phyloP scores from a whole-genome alignment of 2,113 vertebrate genomes.

The Pseudorasbora parva region DNA sequence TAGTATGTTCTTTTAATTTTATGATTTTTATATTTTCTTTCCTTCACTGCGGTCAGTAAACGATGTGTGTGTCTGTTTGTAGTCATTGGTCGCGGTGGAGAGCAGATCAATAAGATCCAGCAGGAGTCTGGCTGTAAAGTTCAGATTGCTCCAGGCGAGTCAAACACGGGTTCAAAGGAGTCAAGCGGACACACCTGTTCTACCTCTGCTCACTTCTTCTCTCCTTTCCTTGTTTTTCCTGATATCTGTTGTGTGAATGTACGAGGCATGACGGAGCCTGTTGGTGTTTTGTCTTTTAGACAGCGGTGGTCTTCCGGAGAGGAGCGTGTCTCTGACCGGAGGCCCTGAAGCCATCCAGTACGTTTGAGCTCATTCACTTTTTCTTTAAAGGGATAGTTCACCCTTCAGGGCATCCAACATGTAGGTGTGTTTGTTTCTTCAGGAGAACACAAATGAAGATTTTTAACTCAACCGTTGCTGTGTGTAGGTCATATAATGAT shows the following conservation, averaged over 20 bases:
- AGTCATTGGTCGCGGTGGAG: conserved; percentile 93
- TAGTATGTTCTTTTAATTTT: no score
- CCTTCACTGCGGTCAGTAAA: background rate
- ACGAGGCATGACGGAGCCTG: background rate
- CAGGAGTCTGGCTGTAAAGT: conserved; percentile 95
- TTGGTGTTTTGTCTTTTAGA: conserved; percentile 70
- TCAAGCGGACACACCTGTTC: background rate
- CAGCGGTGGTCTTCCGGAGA: conserved; percentile 86
- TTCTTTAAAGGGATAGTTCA: no score
- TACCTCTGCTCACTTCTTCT: background rate
- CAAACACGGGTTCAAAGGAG: background rate
- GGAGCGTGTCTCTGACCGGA: conserved; percentile 86
- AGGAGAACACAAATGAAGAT: no score
- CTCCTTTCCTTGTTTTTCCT: background rate
- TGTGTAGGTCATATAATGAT: no score
- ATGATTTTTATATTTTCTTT: no score
- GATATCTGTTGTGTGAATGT: background rate
- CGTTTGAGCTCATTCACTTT: conserved; percentile 60
- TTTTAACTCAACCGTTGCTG: no score
- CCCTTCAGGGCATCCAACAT: no score
- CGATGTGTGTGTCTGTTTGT: conserved; percentile 31
- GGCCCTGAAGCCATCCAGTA: conserved; percentile 86
- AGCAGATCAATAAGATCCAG: conserved; percentile 96
- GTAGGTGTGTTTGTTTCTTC: no score
- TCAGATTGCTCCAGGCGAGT: conserved; percentile 90